Evolutionary conservation across 1,140 invertebrate genomes (phyloP), one percentile per base, ranked within the genome.

Genomic region (Alviniconcha marisindica): DNA sequence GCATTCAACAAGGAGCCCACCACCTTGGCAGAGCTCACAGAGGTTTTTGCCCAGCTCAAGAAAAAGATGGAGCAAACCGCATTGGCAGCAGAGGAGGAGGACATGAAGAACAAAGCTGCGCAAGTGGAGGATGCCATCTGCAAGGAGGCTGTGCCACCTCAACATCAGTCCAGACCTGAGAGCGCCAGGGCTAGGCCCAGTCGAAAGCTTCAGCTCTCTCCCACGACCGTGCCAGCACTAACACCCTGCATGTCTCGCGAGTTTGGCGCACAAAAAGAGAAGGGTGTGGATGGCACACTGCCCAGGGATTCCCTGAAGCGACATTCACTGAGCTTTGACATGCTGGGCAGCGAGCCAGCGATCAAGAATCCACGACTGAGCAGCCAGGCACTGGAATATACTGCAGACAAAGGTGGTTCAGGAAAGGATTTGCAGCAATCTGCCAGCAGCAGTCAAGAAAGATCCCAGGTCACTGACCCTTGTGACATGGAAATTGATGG

Each of bases 1-100:
- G 33, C 40, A 2, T 38, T 40, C 28, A 71, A 71, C 33, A 71
- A 36, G 36, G 73, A 76, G 31, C 73, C 40, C 33, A 76, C 73
- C 24, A 33, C 73, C 14, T n/a, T 76, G 73, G 51, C 51, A 42
- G 73, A 76, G 24, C 40, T 76, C 40, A 76, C 42, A 31, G 40
- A n/a, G 7, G n/a, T 76, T 3, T 24, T 76, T 40, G 73, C 40
- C 18, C 40, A 76, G 24, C 73, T 76, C 7, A 31, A 33, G 28
- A 71, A 40, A 33, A 71, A 71, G 36, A 71, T 38, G 36, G 69
- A 40, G 21, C 18, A 18, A 5, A 2, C 31, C 4, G 69, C 44
- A 48, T 5, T 10, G 36, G 3, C 69, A 24, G 33, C 36, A 71
- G 36, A 40, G 14, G 69, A 71, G 40, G 15, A 31, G 15, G 36